These are phyloP conservation scores for Pteronura brasiliensis DNA, from an alignment of 2,113 vertebrate species.

Conservation along the genomic window DNA sequence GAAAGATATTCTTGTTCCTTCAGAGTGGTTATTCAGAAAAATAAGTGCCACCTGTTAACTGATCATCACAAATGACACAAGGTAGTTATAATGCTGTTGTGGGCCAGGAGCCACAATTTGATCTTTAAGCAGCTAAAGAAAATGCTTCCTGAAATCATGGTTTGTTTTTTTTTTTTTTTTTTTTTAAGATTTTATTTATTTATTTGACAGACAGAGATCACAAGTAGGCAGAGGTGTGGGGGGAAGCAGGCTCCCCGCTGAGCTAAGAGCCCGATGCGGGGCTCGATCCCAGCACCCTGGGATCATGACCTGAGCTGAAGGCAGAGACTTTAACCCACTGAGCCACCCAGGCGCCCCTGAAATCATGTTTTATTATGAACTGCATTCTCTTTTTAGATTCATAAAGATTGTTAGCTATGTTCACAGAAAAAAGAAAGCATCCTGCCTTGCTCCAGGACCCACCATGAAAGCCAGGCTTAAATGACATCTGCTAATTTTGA, in stretches of 20 bases:
- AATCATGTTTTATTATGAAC: neutral
- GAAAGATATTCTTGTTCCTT: neutral
- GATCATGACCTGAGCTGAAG: too few species aligned
- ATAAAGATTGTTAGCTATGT: neutral
- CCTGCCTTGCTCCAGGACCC: neutral
- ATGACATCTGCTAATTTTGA: neutral
- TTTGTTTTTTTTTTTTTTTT: neutral
- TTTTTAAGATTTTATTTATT: too few species aligned
- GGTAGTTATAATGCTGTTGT: neutral
- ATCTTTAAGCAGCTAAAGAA: neutral
- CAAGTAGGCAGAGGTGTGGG: too few species aligned
- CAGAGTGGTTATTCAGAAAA: conserved; percentile 21
- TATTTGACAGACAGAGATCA: too few species aligned
- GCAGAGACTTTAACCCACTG: too few species aligned
- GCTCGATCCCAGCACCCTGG: too few species aligned
- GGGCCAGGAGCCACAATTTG: neutral
- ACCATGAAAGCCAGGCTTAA: neutral
- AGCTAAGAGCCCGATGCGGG: too few species aligned
- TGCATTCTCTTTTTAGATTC: neutral
- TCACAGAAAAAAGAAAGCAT: neutral
- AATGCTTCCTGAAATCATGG: neutral
- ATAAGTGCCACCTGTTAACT: neutral
- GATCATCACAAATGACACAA: neutral
- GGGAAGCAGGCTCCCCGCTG: too few species aligned
- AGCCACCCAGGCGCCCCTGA: neutral